These are phyloP conservation scores for Branchinecta sandiegonensis DNA, from an alignment of 2,888 invertebrate genomes.

Conservation along the genomic window DNA sequence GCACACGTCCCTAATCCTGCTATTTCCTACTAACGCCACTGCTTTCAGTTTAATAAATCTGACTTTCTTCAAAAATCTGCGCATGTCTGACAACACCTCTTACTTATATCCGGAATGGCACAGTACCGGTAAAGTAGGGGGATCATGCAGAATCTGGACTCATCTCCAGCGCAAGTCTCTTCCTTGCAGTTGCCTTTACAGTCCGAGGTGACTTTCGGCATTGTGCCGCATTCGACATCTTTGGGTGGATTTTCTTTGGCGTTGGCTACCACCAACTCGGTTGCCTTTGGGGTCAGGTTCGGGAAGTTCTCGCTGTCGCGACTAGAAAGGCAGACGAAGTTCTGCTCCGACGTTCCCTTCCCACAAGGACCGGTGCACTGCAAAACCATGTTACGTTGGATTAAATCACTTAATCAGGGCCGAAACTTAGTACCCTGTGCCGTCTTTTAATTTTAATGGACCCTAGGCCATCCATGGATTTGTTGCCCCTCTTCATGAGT, in stretches of 20 bases:
- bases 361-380: conserved; percentile 51
- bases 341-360: conserved; percentile 33
- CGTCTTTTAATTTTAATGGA: no score
- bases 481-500: no score
- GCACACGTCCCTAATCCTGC: no score
- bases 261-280: conserved; percentile 43
- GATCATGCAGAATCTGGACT: conserved; percentile 40
- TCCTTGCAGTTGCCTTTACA: conserved; percentile 28
- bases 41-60: background rate
- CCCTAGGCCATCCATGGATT: no score
- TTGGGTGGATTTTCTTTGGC: conserved; percentile 35
- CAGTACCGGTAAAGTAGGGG: conserved; percentile 41
- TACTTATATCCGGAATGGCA: conserved; percentile 42
- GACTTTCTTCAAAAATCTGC: background rate
- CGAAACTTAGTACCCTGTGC: no score
- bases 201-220: conserved; percentile 33
- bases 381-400: conserved; percentile 22
- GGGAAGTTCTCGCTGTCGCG: background rate
- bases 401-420: no score
- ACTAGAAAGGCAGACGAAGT: background rate
- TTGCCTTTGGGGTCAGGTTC: conserved; percentile 35
- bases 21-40: no score
- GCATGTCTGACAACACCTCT: conserved; percentile 40
- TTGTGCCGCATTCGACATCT: conserved; percentile 42
- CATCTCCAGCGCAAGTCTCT: conserved; percentile 33